These are phyloP conservation scores for Helicoverpa armigera DNA, from an alignment of 1,140 invertebrate species.

Conservation along the genomic window DNA sequence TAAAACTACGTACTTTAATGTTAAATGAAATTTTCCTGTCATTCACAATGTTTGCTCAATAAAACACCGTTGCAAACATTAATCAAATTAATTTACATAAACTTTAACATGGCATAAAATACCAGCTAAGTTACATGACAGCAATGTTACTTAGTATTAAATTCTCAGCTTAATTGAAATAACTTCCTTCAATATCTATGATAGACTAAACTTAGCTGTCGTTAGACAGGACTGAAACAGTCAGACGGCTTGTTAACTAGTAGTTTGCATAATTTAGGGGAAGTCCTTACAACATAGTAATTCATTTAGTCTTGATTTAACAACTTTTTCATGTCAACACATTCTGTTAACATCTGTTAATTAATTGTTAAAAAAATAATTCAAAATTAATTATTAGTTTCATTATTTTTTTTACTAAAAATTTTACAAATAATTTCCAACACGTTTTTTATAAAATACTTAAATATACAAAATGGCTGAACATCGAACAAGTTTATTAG, in stretches of 20 bases:
- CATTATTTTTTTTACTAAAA: no score
- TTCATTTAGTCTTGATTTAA: background rate
- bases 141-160: background rate
- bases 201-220: slow-evolving; percentile 39
- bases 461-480: slow-evolving; percentile 24
- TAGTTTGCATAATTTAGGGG: slow-evolving; percentile 24
- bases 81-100: slow-evolving; percentile 27
- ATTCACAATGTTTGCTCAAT: background rate
- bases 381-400: no score
- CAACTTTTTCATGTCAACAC: background rate
- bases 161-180: slow-evolving; percentile 16
- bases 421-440: no score
- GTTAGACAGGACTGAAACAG: background rate
- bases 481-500: slow-evolving; percentile 52
- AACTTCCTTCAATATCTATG: slow-evolving; percentile 35
- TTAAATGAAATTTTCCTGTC: no score
- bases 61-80: background rate
- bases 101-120: background rate
- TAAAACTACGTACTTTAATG: background rate
- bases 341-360: no score
- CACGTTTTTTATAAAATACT: no score
- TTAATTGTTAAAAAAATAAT: no score
- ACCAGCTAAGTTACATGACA: background rate
- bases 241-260: slow-evolving; percentile 10
- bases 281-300: background rate